Evolutionary conservation across 1,140 invertebrate species (phyloP).

Genomic region (Andrena cerasifolii): DNA sequence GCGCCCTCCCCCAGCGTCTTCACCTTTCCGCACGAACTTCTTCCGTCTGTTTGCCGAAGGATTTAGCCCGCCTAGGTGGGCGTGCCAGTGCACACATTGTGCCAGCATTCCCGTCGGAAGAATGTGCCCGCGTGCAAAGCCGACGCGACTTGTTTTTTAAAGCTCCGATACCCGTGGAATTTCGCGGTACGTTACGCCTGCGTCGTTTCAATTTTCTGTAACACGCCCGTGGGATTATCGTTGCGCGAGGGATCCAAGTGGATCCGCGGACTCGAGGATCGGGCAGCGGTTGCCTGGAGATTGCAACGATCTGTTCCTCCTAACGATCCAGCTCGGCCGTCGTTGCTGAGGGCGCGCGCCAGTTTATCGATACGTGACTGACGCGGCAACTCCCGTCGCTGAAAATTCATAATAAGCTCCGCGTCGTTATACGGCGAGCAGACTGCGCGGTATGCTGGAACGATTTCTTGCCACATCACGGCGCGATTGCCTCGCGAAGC

Average conservation of each 20-base stretch:
- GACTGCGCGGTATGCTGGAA: neutral
- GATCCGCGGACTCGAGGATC: neutral
- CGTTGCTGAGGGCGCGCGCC: neutral
- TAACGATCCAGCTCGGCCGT: slow-evolving; percentile 3
- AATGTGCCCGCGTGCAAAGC: slow-evolving; percentile 1
- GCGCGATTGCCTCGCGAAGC: neutral
- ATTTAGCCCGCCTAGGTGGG: slow-evolving; percentile 4
- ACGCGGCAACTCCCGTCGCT: neutral
- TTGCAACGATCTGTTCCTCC: neutral
- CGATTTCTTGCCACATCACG: neutral
- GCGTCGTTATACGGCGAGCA: too few species aligned
- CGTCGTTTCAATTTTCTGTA: neutral
- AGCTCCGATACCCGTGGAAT: neutral
- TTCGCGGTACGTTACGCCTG: neutral
- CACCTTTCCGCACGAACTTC: neutral
- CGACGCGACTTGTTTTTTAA: neutral
- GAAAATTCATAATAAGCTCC: neutral
- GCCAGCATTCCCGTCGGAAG: slow-evolving; percentile 3
- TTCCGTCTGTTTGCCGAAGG: slow-evolving; percentile 12
- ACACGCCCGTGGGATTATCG: neutral
- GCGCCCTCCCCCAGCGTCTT: neutral
- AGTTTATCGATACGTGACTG: slow-evolving; percentile 37
- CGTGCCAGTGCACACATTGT: slow-evolving; percentile 37
- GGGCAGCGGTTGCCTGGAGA: slow-evolving; percentile 1
- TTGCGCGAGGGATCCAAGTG: too few species aligned